phyloP scores from a whole-genome alignment of 1,140 invertebrate genomes.

The Subanguina moxae region DNA sequence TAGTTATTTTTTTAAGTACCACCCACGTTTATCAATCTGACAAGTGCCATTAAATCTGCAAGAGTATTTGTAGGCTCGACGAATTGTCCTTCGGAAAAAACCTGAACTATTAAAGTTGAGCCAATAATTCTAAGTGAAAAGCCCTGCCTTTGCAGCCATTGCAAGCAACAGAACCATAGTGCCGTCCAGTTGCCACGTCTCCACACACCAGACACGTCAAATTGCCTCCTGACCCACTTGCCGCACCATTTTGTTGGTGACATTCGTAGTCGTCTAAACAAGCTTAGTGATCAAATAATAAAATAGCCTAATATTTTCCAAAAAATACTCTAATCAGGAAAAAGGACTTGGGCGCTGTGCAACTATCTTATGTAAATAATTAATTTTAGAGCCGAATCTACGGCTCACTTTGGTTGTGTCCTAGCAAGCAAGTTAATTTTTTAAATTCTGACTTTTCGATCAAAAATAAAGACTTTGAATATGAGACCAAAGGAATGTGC shows the following conservation, averaged over 20 bases:
- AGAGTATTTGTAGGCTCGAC: constrained; percentile 90
- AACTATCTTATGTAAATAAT: too few species aligned
- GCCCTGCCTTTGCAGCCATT: constrained; percentile 85
- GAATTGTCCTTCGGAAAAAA: constrained; percentile 83
- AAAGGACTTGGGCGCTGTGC: too few species aligned
- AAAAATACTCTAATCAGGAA: too few species aligned
- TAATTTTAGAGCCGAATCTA: too few species aligned
- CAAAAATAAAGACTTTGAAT: too few species aligned
- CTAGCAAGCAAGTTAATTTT: too few species aligned
- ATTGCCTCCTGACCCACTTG: background rate
- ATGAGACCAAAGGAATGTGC: too few species aligned
- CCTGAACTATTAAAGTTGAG: constrained; percentile 17
- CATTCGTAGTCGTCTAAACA: background rate
- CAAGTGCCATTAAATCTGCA: constrained; percentile 90
- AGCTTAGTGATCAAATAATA: too few species aligned
- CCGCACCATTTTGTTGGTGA: constrained; percentile 15
- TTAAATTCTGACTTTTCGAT: too few species aligned
- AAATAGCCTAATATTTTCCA: too few species aligned
- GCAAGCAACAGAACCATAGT: constrained; percentile 67
- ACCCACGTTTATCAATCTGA: constrained; percentile 71
- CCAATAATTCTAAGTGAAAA: constrained; percentile 3
- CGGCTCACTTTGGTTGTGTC: too few species aligned
- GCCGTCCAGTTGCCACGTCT: constrained; percentile 41
- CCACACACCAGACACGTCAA: constrained; percentile 53
- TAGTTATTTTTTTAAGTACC: too few species aligned